Conservation (phyloP, 92 coral and sea anemone genomes). For the Virgularia gustaviana region DNA sequence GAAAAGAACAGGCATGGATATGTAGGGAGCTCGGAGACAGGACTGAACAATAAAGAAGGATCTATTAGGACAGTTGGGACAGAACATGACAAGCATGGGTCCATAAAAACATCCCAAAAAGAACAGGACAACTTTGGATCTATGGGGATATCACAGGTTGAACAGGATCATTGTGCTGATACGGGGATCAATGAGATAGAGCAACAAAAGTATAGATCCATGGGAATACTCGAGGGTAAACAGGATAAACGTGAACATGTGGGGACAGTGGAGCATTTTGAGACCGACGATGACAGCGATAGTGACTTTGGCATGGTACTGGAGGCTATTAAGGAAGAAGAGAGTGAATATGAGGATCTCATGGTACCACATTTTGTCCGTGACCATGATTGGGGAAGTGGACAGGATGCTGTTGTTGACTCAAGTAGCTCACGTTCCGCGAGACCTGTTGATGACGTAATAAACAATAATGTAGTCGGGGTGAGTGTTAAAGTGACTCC, state of each 20-base stretch:
- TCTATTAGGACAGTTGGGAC: too few species aligned
- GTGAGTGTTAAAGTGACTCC: too few species aligned
- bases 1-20: not conserved
- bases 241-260: not conserved
- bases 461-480: too few species aligned
- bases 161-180: too few species aligned
- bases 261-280: not conserved
- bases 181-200: not conserved
- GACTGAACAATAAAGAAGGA: too few species aligned
- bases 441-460: not conserved
- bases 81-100: too few species aligned
- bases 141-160: too few species aligned
- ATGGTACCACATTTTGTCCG: conserved; percentile 14
- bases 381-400: not conserved
- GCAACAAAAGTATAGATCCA: too few species aligned
- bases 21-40: not conserved
- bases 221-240: not conserved
- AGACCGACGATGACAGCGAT: conserved; percentile 1
- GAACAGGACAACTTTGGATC: too few species aligned
- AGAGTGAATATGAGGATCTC: conserved; percentile 34
- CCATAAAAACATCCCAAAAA: too few species aligned
- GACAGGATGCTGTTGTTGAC: not conserved
- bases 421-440: not conserved
- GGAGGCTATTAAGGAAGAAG: conserved; percentile 36
- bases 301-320: conserved; percentile 25